These are phyloP conservation scores for Myotis myotis DNA, from an alignment of 2,797 vertebrate genomes.

Conservation along the genomic window DNA sequence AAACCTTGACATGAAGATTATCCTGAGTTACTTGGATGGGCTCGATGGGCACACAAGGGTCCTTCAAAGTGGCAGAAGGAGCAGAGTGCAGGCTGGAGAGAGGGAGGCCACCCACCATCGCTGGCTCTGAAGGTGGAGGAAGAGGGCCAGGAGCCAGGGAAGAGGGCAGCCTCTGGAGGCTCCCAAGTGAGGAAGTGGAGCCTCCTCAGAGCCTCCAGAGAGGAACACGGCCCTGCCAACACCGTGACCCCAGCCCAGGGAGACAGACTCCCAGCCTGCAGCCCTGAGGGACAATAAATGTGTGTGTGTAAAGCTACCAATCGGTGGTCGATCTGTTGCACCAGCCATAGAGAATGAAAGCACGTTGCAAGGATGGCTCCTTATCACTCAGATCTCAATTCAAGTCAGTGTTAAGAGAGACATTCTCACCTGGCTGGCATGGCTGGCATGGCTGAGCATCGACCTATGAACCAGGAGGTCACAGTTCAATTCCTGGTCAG, in stretches of 20 bases:
- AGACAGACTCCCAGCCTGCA: background rate
- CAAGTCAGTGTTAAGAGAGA: background rate
- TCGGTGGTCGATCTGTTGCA: background rate
- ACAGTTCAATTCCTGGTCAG: no score
- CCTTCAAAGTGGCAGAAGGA: background rate
- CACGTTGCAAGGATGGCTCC: background rate
- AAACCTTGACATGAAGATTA: background rate
- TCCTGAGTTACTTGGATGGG: background rate
- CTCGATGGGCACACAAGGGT: background rate
- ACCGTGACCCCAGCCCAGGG: background rate
- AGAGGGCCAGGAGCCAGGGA: background rate
- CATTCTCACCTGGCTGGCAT: background rate
- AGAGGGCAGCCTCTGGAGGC: background rate
- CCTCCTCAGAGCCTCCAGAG: background rate
- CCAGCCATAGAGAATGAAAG: background rate
- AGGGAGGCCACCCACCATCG: background rate
- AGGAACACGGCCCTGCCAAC: rapidly evolving
- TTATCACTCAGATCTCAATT: background rate
- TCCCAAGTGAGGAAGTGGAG: background rate
- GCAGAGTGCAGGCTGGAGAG: background rate
- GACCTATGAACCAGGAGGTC: no score
- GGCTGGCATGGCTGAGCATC: no score
- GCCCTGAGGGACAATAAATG: background rate
- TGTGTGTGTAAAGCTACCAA: background rate
- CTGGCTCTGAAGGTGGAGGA: background rate